Evolutionary conservation across 2,113 vertebrate genomes (phyloP).

Genomic region (Microcebus griseorufus): DNA sequence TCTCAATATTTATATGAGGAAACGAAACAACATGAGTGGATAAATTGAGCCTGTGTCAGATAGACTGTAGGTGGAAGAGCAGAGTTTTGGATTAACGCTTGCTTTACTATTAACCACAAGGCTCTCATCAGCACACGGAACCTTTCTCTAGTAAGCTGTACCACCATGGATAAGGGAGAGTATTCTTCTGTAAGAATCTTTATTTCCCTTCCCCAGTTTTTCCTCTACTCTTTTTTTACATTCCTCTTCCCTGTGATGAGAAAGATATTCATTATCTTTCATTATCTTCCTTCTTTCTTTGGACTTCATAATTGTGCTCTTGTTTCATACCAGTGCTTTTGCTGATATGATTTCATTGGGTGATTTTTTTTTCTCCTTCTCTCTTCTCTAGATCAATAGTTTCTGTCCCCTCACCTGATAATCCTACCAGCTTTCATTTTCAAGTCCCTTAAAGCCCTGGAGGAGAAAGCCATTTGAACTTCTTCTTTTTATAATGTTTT

Average conservation of each 20-base stretch:
- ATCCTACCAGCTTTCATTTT: slow-evolving; percentile 47
- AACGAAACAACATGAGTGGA: neutral
- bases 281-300: neutral
- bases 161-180: fast-evolving
- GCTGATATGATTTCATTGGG: neutral
- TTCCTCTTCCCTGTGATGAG: neutral
- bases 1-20: neutral
- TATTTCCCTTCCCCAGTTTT: neutral
- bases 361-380: neutral
- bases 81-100: neutral
- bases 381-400: slow-evolving; percentile 27
- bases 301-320: neutral
- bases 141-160: neutral
- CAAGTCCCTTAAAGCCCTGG: neutral
- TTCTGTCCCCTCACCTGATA: neutral
- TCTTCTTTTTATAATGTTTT: slow-evolving; percentile 9
- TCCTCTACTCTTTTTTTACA: neutral
- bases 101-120: neutral
- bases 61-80: neutral
- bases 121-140: neutral
- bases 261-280: slow-evolving; percentile 13
- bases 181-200: neutral
- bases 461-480: neutral
- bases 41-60: neutral
- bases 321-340: neutral